Base-by-base conservation (phyloP, 2,113 vertebrate species). In the Semicossyphus pulcher region DNA sequence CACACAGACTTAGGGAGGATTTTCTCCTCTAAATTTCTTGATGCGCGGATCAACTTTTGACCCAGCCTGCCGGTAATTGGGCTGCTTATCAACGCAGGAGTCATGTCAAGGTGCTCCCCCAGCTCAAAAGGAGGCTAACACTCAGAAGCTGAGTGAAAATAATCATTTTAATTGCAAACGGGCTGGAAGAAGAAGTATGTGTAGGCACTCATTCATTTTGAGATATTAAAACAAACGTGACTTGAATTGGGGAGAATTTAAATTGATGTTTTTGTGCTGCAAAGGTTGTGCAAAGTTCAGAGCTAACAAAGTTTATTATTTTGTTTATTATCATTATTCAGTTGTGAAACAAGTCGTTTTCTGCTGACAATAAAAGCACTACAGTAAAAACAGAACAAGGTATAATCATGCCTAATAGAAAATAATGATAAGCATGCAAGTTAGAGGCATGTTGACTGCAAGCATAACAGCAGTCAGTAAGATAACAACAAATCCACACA, bases 31-130 rank as follows among this genome's bases (percentile, higher is more conserved):
- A 44, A 52, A 68, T 57, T 37, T 36, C 10, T 61, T 28, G 52
- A 75, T 7, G 47, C 56, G 15, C 0, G 10, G 81, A 39, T 64
- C 51, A 64, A 76, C 78, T 64, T 34, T 16, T 67, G 81, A 82
- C 78, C 72, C 26, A 18, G 60, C 21, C 63, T 53, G 41, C 42
- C 21, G 18, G n/a, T 84, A 75, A 86, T 53, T 72, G 41, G 64
- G 31, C 72, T 56, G 72, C 71, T 77, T 36, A 80, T 72, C 72
- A 44, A 45, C 21, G 20, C 36, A 5, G 23, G 25, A 39, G 60
- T 73, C 78, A 58, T 3, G 52, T 70, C 65, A 74, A 80, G 52
- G 68, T 81, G 78, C 56, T 44, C 69, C 20, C 51, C 10, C 0
- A 51, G 59, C 59, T 73, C 66, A 34, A 20, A 39, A 11, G 21